Conservation (phyloP, 1,140 invertebrate genomes). For the Tetramorium alpestre region DNA sequence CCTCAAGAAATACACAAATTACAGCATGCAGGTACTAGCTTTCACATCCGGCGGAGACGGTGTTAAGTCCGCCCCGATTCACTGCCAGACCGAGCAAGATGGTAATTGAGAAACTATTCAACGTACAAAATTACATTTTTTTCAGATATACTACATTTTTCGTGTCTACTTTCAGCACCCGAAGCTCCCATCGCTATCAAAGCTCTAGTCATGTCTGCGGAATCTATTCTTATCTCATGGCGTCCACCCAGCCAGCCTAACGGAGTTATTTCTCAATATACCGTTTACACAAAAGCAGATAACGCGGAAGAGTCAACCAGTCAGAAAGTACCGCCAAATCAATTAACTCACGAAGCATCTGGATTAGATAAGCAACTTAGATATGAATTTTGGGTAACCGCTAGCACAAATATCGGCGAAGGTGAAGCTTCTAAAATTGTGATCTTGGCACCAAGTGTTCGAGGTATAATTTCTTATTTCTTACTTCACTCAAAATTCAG, state of each 20-base stretch:
- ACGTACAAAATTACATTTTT: neutral
- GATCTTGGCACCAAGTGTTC: conserved; percentile 92
- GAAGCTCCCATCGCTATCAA: conserved; percentile 97
- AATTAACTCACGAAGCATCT: conserved; percentile 90
- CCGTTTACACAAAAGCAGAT: conserved; percentile 94
- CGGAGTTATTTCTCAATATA: conserved; percentile 97
- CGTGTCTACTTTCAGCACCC: conserved; percentile 89
- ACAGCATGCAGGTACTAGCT: conserved; percentile 98
- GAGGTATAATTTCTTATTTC: conserved; percentile 86
- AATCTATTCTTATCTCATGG: conserved; percentile 97
- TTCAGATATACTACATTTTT: neutral
- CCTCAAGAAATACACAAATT: conserved; percentile 98
- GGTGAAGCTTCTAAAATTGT: conserved; percentile 95
- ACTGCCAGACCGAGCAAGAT: conserved; percentile 98
- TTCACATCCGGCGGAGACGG: conserved; percentile 98
- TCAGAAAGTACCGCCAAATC: conserved; percentile 88
- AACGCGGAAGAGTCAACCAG: conserved; percentile 89
- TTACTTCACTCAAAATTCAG: neutral
- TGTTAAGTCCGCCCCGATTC: conserved; percentile 94
- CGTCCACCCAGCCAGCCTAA: conserved; percentile 96
- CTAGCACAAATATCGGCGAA: conserved; percentile 96
- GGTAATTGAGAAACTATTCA: conserved; percentile 87
- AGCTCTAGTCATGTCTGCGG: conserved; percentile 95
- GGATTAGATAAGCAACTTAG: conserved; percentile 92
- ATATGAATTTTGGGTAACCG: conserved; percentile 98